A percentile compares a stretch with the other conserved stretches of the same genome.
Conservation (phyloP, 2,113 vertebrate genomes). For the Sterna hirundo region DNA sequence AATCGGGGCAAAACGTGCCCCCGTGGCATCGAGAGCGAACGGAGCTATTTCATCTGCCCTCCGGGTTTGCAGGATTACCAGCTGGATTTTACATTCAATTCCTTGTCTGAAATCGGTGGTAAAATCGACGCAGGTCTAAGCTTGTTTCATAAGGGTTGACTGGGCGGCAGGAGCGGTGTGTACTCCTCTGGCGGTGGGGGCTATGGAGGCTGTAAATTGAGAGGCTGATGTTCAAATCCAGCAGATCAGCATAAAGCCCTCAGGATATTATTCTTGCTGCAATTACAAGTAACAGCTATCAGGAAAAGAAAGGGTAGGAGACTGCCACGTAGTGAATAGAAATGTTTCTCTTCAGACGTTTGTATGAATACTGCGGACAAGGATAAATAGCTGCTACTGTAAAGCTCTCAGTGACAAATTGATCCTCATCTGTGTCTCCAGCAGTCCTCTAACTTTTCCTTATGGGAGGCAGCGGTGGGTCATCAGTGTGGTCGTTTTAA, state of each 20-base stretch:
- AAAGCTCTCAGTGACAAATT: background rate
- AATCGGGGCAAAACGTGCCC: background rate
- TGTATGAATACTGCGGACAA: background rate
- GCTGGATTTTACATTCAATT: background rate
- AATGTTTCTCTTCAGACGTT: background rate
- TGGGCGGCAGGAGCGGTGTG: background rate
- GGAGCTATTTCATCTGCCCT: background rate
- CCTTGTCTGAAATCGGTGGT: background rate
- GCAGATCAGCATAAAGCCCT: slow-evolving; percentile 38
- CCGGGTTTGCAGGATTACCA: background rate
- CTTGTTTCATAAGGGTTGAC: background rate
- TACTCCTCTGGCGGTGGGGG: rapidly evolving
- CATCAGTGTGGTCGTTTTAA: background rate
- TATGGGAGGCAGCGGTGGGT: background rate
- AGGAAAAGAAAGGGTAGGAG: background rate
- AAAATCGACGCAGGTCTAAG: background rate
- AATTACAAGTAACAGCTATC: slow-evolving; percentile 18
- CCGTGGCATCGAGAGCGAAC: rapidly evolving
- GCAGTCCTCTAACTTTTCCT: background rate
- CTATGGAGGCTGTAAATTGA: background rate
- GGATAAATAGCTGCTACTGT: background rate
- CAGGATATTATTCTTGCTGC: slow-evolving; percentile 22
- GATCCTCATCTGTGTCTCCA: background rate
- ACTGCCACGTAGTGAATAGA: background rate
- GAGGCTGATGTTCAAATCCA: slow-evolving; percentile 14